A percentile compares a stretch with the other conserved stretches of the same genome.
phyloP scores from a whole-genome alignment of 2,797 vertebrate species.

The Chelonia mydas region DNA sequence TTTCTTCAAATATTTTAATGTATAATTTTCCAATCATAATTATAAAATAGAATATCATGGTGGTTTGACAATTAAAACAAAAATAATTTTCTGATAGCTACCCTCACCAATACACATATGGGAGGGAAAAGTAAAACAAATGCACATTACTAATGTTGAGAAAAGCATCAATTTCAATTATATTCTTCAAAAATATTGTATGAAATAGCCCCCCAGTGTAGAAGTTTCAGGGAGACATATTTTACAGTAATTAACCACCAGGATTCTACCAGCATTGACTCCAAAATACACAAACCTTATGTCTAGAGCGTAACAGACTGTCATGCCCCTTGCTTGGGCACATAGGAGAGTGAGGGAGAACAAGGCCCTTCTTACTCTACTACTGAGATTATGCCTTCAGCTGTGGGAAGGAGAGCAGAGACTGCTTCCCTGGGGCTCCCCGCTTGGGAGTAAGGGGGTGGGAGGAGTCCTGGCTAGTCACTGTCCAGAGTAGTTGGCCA shows the following conservation, averaged over 20 bases:
- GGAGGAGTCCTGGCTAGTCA: neutral
- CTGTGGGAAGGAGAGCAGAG: neutral
- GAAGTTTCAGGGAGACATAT: neutral
- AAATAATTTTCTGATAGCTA: neutral
- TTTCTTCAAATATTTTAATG: neutral
- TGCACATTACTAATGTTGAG: neutral
- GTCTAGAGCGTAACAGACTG: neutral
- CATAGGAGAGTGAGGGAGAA: neutral
- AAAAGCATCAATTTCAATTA: constrained; percentile 1
- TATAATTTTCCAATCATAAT: neutral
- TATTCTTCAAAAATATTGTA: constrained; percentile 1
- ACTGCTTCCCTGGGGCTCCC: neutral
- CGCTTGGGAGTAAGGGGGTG: neutral
- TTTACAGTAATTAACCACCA: neutral
- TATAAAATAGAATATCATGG: neutral
- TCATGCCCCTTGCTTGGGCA: neutral
- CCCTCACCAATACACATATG: neutral
- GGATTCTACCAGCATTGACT: neutral
- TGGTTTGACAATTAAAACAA: neutral
- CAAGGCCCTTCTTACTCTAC: neutral
- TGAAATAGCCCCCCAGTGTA: neutral
- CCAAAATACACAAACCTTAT: neutral
- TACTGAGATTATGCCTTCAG: neutral
- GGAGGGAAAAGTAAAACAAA: neutral
- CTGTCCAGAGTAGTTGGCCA: neutral